Base-by-base conservation (phyloP, 2,113 vertebrate genomes). In the Noturus placidus region DNA sequence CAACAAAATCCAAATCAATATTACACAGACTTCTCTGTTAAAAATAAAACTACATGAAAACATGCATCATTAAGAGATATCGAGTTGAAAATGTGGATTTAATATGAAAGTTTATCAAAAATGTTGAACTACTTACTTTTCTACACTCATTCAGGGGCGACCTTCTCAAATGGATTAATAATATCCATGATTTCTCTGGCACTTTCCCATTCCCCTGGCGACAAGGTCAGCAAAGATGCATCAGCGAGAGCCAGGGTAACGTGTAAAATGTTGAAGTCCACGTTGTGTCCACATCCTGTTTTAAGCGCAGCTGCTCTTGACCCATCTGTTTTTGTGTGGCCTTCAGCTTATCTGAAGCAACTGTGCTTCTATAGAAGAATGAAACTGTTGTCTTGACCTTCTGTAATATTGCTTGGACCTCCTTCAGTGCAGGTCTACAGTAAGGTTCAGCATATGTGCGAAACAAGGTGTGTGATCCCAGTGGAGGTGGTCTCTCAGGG, bases 251-350 rank as follows among this genome's bases (percentile, higher is more conserved):
- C 85, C 38, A 86, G 74, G 54, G 65, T 86, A 87, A 50, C 88
- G 86, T 86, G 81, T 87, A 42, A 84, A 74, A 86, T 46, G 63
- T 86, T 35, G 80, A 90, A 27, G 86, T 86, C 84, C 80, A 86
- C 54, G 74, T 52, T 84, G 59, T 84, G 65, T 25, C 19, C n/a
- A 70, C 78, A 30, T 85, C 61, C 22, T 88, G 59, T 78, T 77
- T 52, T 17, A 80, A 5, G 7, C 22, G 63, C 27, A 67, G 3
- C 63, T 1, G 63, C 63, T 79, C 35, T 85, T 38, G 82, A 11
- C 80, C 80, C 87, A 87, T 86, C 78, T 90, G 85, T 67, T 67
- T 30, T 67, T 67, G 22, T 30, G 27, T 65, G 25, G 27, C 2
- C 63, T 67, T 67, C 3, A 67, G 63, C 11, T 14, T 67, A n/a